Base-by-base conservation (phyloP, 2,113 vertebrate species). In the Amia ocellicauda region DNA sequence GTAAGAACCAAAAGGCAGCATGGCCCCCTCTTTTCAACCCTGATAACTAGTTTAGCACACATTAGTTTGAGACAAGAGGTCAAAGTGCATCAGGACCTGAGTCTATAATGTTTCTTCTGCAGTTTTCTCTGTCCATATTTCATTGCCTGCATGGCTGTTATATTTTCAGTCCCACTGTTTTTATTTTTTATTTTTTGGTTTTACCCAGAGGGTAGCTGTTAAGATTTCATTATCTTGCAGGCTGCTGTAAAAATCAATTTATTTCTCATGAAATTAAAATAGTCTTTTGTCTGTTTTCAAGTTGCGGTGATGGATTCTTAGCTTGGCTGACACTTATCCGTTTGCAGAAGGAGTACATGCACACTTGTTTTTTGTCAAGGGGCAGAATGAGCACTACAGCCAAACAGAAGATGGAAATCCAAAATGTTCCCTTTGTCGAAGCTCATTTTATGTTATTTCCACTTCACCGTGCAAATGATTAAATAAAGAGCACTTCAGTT, bases 201-300 rank as follows among this genome's bases (percentile, higher is more conserved):
- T 42, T 29, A 60, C 16, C 45, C 28, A 7, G 58, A 64, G 51
- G 42, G 43, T 16, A 45, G 26, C 36, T 59, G 54, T 13, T 11
- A 51, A 47, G 54, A 59, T 45, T 70, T 27, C 50, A 58, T 65
- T 60, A 61, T 61, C 40, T 67, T 31, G 13, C 13, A 29, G 62
- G 58, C 41, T 40, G 45, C 53, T 57, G 62, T 70, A 56, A 71
- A n/a, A 65, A 62, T 29, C 26, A 66, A 58, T 69, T 72, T 69
- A 66, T 63, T 53, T 63, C 28, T 58, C n/a, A 59, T 28, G 45
- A 69, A 67, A 69, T 75, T 56, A 67, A 65, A 64, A 43, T 62
- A 29, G 31, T 63, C 51, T 66, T 65, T 73, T 67, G 60, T 67
- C 26, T 57, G 40, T 16, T 11, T 14, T 22, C 56, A 42, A 50